Evolutionary conservation across 2,113 vertebrate genomes (phyloP).

Genomic region (Elanus axillaris): DNA sequence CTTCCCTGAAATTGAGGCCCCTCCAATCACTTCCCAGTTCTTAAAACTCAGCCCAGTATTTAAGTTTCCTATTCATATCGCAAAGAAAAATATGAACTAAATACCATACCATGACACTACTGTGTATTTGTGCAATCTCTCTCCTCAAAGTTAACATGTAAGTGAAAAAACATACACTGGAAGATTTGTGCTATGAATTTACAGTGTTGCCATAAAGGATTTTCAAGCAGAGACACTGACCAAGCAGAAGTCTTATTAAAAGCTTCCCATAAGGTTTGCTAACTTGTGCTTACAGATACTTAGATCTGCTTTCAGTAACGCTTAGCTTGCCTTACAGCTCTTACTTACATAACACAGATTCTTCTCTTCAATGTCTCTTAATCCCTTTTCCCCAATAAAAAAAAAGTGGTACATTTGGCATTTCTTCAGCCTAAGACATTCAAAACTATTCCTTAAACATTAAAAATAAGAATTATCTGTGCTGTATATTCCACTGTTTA

Average conservation of each 20-base stretch:
- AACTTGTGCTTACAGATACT: constrained; percentile 13
- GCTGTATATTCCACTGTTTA: constrained; percentile 16
- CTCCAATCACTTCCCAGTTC: not conserved
- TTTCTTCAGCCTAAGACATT: constrained; percentile 52
- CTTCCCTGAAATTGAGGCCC: not conserved
- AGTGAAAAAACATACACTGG: not conserved
- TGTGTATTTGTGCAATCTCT: not conserved
- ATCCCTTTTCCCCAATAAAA: constrained; percentile 32
- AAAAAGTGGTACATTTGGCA: constrained; percentile 31
- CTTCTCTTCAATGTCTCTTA: constrained; percentile 4
- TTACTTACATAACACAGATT: not conserved
- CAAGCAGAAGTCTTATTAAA: constrained; percentile 17
- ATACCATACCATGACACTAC: not conserved
- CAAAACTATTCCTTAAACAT: constrained; percentile 27
- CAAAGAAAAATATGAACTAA: not conserved
- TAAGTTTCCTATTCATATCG: not conserved
- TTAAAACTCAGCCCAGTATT: not conserved
- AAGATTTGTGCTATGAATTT: not conserved
- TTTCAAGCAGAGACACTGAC: not conserved
- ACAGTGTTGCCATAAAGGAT: not conserved
- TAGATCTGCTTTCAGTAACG: not conserved
- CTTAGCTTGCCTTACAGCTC: not conserved
- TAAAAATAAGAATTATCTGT: constrained; percentile 46
- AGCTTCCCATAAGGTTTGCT: not conserved
- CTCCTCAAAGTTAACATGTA: not conserved